Evolutionary conservation across 2,797 vertebrate genomes (phyloP), one percentile per base, ranked within the genome.

Genomic region (Mormyrops boulengeri): DNA sequence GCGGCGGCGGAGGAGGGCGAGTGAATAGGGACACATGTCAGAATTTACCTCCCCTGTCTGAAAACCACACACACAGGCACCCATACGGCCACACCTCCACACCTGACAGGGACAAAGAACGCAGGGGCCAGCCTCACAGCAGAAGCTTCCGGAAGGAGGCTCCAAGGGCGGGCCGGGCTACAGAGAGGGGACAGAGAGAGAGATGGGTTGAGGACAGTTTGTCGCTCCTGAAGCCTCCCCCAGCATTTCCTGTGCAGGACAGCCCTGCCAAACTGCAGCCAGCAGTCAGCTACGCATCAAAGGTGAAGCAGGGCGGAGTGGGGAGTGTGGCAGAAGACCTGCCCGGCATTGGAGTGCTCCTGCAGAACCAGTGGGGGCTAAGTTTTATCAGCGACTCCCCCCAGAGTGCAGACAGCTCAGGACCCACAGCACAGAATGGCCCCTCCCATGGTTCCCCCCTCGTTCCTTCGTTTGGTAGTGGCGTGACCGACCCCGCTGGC

Each of bases 311-410:
- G 0, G 95, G 96, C n/a, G 93, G 96, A 12, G 84, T 90, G 0
- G 94, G 93, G 3, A 91, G 91, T 0, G 93, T 94, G 55, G 94
- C 94, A 85, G 96, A 96, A 90, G 95, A 96, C 85, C 94, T 95
- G 38, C 95, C 96, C 0, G 94, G 96, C 91, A 96, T 97, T 7
- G 95, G 96, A 0, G 95, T 96, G 89, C 94, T 97, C 91, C 96
- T 97, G 89, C 96, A 97, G 92, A 97, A 97, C 92, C 95, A 97
- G 90, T 97, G 97, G 97, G 97, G 97, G 57, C 95, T 97, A 19
- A 97, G 97, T 89, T 97, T 97, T 91, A 97, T 97, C 92, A 97
- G 95, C 0, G 96, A 97, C 2, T 90, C 55, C 47, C 85, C 62
- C 86, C 90, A 91, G 82, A 90, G 80, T 19, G 60, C 90, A 2